These are phyloP conservation scores for Ophioninae sp. DNA, from an alignment of 2,888 invertebrate genomes.

Conservation along the genomic window DNA sequence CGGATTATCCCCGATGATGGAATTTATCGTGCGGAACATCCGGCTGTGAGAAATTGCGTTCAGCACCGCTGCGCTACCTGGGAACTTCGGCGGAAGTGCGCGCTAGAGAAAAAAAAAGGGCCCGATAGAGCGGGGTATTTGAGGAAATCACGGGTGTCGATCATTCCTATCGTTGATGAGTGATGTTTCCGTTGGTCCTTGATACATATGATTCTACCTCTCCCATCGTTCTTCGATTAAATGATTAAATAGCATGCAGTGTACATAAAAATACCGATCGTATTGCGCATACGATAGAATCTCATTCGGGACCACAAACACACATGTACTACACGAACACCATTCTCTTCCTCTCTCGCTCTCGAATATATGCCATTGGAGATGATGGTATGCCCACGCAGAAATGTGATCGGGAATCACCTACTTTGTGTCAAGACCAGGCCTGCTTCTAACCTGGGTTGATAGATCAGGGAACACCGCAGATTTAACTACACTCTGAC, in stretches of 20 bases:
- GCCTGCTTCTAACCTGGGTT: too few species aligned
- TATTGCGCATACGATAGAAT: conserved; percentile 20
- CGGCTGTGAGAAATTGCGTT: conserved; percentile 62
- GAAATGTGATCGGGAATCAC: too few species aligned
- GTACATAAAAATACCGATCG: neutral
- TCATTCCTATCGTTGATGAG: conserved; percentile 41
- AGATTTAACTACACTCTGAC: too few species aligned
- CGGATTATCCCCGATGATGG: neutral
- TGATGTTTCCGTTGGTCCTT: conserved; percentile 40
- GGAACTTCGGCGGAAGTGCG: conserved; percentile 43
- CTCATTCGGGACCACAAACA: conserved; percentile 8
- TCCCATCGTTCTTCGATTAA: conserved; percentile 17
- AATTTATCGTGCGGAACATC: conserved; percentile 49
- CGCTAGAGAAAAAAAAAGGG: conserved; percentile 23
- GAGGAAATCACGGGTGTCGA: conserved; percentile 48
- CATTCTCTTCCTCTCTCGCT: neutral
- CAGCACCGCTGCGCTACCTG: neutral
- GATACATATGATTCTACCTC: conserved; percentile 29
- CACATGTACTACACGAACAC: conserved; percentile 21
- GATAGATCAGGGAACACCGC: neutral
- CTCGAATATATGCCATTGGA: neutral
- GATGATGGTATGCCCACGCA: too few species aligned
- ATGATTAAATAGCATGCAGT: neutral
- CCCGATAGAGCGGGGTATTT: neutral
- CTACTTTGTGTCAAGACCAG: too few species aligned